These are phyloP conservation scores for Hippoglossus stenolepis DNA, from an alignment of 2,113 vertebrate species.

Conservation along the genomic window DNA sequence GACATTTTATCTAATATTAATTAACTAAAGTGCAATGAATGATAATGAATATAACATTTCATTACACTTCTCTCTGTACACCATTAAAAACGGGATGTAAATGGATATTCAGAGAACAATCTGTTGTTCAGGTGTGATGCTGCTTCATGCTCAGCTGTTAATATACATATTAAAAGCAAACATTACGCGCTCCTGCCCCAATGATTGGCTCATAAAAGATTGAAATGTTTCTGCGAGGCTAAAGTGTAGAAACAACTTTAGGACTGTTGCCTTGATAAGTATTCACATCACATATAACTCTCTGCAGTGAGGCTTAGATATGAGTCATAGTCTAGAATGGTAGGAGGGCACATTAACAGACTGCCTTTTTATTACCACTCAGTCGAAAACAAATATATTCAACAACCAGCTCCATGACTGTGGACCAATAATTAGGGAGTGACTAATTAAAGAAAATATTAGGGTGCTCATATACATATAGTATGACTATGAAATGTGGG, in stretches of 20 bases:
- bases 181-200: conserved; percentile 5
- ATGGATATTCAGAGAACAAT: neutral
- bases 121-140: conserved; percentile 5
- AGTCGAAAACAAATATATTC: conserved; percentile 72
- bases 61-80: neutral
- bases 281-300: conserved; percentile 80
- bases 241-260: conserved; percentile 71
- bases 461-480: neutral
- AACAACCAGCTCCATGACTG: conserved; percentile 45
- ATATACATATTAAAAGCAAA: conserved; percentile 36
- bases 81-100: neutral
- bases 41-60: neutral
- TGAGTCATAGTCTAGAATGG: conserved; percentile 82
- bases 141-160: neutral
- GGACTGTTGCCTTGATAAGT: conserved; percentile 78
- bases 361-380: conserved; percentile 76
- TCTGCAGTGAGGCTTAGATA: conserved; percentile 82
- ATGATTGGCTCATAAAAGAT: conserved; percentile 52
- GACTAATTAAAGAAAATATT: conserved; percentile 55
- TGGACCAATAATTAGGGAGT: conserved; percentile 53
- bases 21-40: neutral
- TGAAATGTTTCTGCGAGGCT: conserved; percentile 40
- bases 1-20: neutral
- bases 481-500: neutral
- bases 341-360: conserved; percentile 80